Evolutionary conservation across 2,888 invertebrate species (phyloP).

Genomic region (Eristalinus aeneus): DNA sequence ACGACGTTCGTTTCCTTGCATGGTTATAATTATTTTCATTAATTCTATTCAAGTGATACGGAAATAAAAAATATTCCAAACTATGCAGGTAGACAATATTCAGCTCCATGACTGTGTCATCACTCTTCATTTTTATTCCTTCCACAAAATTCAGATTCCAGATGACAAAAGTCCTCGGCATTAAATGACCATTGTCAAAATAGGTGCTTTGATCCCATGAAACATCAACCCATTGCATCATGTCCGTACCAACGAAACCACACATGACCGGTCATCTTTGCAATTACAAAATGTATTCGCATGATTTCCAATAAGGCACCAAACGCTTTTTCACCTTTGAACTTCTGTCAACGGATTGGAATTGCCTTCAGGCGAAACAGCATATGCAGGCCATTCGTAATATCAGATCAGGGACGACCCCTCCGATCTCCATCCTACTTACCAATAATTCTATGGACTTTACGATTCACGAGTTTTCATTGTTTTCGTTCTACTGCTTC

Average conservation of each 20-base stretch:
- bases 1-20: no score
- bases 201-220: no score
- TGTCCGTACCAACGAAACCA: neutral
- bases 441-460: constrained; percentile 14
- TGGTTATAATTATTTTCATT: no score
- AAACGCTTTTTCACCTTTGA: neutral
- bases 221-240: neutral
- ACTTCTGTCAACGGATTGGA: neutral
- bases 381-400: neutral
- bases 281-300: neutral
- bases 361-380: neutral
- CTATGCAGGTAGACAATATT: no score
- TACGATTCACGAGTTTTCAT: constrained; percentile 45
- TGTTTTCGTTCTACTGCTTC: constrained; percentile 23
- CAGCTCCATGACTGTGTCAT: no score
- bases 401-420: neutral
- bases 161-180: no score
- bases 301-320: neutral
- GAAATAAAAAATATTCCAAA: no score
- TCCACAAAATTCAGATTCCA: no score
- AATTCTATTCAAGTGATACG: no score
- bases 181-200: no score
- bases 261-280: neutral
- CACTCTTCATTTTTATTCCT: no score
- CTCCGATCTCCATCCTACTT: neutral